phyloP scores from a whole-genome alignment of 2,797 vertebrate species.

The Nyctalus aviator region DNA sequence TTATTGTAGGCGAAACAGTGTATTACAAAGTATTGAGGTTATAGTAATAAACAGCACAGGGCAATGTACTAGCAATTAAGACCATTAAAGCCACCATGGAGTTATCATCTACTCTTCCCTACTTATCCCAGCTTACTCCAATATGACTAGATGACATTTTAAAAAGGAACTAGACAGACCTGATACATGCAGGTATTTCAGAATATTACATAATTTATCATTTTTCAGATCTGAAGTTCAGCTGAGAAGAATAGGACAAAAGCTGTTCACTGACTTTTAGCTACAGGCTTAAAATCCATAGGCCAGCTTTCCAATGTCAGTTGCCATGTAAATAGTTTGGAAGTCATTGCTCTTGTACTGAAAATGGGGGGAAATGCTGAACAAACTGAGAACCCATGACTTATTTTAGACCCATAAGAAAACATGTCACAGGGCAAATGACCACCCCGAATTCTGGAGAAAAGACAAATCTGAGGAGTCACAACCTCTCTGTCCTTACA shows the following conservation, averaged over 20 bases:
- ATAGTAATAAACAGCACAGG: conserved; percentile 15
- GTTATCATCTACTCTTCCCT: conserved; percentile 20
- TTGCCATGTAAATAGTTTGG: background rate
- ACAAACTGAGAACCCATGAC: conserved; percentile 14
- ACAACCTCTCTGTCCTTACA: background rate
- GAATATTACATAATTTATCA: conserved; percentile 28
- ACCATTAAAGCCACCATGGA: background rate
- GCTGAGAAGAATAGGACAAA: background rate
- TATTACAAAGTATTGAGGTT: background rate
- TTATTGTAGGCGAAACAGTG: background rate
- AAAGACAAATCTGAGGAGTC: background rate
- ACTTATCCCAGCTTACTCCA: background rate
- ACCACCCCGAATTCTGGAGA: background rate
- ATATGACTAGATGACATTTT: conserved; percentile 29
- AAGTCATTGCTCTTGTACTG: background rate
- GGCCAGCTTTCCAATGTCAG: background rate
- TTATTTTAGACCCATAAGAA: background rate
- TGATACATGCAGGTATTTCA: background rate
- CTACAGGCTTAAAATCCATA: background rate
- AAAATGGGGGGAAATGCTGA: background rate
- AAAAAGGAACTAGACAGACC: conserved; percentile 24
- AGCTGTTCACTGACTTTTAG: conserved; percentile 26
- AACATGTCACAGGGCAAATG: conserved; percentile 2
- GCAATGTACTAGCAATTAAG: background rate
- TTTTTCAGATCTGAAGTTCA: background rate